A percentile compares a stretch with the other conserved stretches of the same genome.
Conservation (phyloP, 2,888 invertebrate genomes). For the Autographa gamma region DNA sequence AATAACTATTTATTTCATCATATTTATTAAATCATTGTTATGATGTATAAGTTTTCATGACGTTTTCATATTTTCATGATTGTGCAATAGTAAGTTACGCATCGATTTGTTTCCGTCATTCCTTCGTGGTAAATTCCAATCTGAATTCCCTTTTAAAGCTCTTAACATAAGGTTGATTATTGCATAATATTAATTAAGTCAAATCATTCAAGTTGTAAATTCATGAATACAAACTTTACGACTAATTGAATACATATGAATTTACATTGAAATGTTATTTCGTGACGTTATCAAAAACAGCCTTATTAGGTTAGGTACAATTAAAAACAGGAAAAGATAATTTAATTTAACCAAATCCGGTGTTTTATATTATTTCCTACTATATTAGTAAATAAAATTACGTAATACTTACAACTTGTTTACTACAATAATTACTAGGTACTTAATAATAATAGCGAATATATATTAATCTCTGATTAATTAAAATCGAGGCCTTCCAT, state of each 20-base stretch:
- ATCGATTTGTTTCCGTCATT: not conserved
- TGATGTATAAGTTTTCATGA: not conserved
- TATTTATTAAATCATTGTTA: not conserved
- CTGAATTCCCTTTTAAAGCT: not conserved
- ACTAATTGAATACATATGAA: not conserved
- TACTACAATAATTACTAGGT: not conserved
- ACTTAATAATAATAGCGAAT: too few species aligned
- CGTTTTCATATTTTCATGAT: not conserved
- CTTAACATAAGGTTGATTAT: not conserved
- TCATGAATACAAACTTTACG: not conserved
- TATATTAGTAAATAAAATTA: not conserved
- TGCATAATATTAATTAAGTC: not conserved
- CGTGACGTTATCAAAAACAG: too few species aligned
- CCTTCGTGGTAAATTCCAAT: not conserved
- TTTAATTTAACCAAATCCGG: too few species aligned
- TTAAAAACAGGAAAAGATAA: too few species aligned
- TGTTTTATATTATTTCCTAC: not conserved
- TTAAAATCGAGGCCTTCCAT: constrained; percentile 53
- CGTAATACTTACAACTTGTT: not conserved
- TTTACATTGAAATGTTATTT: not conserved
- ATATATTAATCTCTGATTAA: constrained; percentile 28
- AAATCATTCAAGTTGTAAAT: not conserved
- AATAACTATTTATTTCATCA: not conserved
- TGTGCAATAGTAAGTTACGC: not conserved
- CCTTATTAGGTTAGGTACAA: too few species aligned